phyloP scores from a whole-genome alignment of 2,888 invertebrate species.

The Tetrapedia diversipes region DNA sequence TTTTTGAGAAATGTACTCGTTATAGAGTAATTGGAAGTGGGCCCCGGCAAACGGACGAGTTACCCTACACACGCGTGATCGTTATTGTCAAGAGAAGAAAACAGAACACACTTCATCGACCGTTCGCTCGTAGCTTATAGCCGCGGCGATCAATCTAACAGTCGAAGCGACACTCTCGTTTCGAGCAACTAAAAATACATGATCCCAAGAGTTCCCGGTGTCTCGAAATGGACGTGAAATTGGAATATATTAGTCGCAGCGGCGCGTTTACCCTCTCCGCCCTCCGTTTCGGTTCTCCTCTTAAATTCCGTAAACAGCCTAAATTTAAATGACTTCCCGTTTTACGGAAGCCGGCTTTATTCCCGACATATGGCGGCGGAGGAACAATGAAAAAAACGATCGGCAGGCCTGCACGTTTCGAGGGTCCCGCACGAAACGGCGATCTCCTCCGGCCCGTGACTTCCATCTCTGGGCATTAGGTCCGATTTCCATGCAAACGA shows the following conservation, averaged over 20 bases:
- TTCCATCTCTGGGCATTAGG: constrained; percentile 18
- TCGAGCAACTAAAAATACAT: constrained; percentile 42
- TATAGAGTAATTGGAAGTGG: too few species aligned
- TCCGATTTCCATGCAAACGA: constrained; percentile 37
- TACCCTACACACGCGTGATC: too few species aligned
- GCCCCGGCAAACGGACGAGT: too few species aligned
- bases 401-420: constrained; percentile 40
- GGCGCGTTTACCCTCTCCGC: background rate
- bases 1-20: too few species aligned
- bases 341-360: constrained; percentile 58
- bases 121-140: background rate
- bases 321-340: constrained; percentile 68
- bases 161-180: background rate
- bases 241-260: constrained; percentile 37
- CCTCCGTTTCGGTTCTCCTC: constrained; percentile 41
- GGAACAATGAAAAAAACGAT: constrained; percentile 46
- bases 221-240: constrained; percentile 22
- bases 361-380: constrained; percentile 56
- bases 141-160: constrained; percentile 1
- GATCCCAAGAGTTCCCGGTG: background rate
- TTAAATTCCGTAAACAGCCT: constrained; percentile 61
- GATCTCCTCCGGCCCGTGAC: constrained; percentile 35
- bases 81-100: too few species aligned
- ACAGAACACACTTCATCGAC: background rate
- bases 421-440: constrained; percentile 31